Base-by-base conservation (phyloP, 2,113 vertebrate genomes). In the Rhizomys pruinosus region DNA sequence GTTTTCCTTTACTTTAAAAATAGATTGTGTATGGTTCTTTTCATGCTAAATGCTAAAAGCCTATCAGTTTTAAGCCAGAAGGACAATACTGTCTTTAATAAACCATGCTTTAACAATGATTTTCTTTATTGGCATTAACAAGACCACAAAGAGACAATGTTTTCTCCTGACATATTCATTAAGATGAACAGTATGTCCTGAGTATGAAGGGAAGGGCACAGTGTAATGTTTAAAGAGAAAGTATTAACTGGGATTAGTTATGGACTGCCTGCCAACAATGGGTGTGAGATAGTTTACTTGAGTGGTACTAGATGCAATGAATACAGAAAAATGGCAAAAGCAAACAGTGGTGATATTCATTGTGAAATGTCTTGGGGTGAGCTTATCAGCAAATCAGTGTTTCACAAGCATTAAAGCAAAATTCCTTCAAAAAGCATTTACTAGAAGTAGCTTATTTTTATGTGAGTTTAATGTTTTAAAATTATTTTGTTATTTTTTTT, bases 361-460 rank as follows among this genome's bases (percentile, higher is more conserved):
- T 94, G 76, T 82, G 47, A 94, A 95, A 68, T 59, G 42, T 19
- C 66, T 89, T 79, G 44, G n/a, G 61, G 34, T 64, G 16, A 94
- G 6, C 27, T 96, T 73, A 85, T 39, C 32, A 90, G 78, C 34
- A 91, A 95, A 32, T 90, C 57, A 86, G 55, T 57, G 42, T 92
- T 96, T 73, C 37, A 29, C 76, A 76, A 88, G 23, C 32, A 76
- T 63, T 37, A 93, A 84, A 80, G 19, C 3, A 32, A 84, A 94
- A 69, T 5, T 81, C n/a, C 52, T 88, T 88, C n/a, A 89, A 73
- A 96, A 72, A 76, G 80, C 93, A 76, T 84, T 91, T 47, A 20
- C 25, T 29, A 11, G 32, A 91, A 11, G 52, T 87, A 20, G 74
- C 79, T 94, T 88, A 74, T 39, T 90, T 95, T 93, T 61, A 84